Percentiles rank a stretch among this genome's conserved stretches.
Conservation (phyloP, 1,140 invertebrate species). For the Bombus soroeensis region DNA sequence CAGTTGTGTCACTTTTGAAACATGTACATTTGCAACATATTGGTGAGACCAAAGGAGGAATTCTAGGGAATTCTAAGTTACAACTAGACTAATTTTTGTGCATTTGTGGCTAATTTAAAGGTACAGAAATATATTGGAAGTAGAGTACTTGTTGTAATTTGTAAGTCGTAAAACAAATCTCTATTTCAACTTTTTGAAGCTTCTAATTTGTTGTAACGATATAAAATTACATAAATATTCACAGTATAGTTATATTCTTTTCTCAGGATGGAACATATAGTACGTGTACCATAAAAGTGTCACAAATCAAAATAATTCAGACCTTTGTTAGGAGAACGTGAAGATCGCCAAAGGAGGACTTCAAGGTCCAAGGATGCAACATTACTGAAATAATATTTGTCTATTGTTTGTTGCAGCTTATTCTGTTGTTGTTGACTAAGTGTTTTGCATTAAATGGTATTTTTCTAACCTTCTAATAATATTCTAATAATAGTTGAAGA, state of each 20-base stretch:
- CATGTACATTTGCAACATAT: not conserved
- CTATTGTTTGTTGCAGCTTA: too few species aligned
- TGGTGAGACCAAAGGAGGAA: not conserved
- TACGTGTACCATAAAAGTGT: too few species aligned
- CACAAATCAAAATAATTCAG: not conserved
- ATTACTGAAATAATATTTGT: not conserved
- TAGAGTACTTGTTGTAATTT: not conserved
- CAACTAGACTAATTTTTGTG: not conserved
- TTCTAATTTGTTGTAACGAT: too few species aligned
- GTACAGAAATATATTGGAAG: not conserved
- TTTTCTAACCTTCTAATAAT: too few species aligned
- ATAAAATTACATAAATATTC: too few species aligned
- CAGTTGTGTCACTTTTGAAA: not conserved
- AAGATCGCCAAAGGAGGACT: not conserved
- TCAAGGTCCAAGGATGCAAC: not conserved
- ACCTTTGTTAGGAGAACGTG: accelerated
- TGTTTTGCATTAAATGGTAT: too few species aligned
- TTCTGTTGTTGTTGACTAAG: too few species aligned
- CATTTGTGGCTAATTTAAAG: not conserved
- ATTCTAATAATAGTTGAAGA: too few species aligned
- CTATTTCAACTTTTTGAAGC: accelerated
- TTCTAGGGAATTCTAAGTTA: not conserved
- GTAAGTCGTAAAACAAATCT: not conserved
- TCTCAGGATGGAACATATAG: not conserved
- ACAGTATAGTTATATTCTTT: too few species aligned